Evolutionary conservation across 2,797 vertebrate species (phyloP), one percentile per base, ranked within the genome.

Genomic region (Antennarius maculatus): DNA sequence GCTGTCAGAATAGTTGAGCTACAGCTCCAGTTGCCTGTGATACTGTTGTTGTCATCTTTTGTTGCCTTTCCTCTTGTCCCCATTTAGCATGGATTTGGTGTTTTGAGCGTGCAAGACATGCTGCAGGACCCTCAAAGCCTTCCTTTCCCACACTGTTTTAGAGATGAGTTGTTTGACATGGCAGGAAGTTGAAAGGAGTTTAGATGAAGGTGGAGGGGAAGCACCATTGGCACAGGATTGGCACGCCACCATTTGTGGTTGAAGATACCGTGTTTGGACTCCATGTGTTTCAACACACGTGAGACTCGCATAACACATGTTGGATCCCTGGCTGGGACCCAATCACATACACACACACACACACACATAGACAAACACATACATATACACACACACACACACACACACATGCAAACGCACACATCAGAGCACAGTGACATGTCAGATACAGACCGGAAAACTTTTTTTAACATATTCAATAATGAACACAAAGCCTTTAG

Each of bases 21-120:
- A 71, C 65, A n/a, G 67, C 74, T 58, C 27, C 51, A 69, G 37
- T 74, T 48, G 39, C 74, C 53, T 72, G 57, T 34, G 58, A 77
- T 61, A 61, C 65, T 63, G 50, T 74, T 87, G 66, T 85, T 86
- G 77, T 80, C 81, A 74, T 77, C 55, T 85, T 81, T 85, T 80
- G 66, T 82, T 72, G 64, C 66, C 50, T 84, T 82, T 81, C 77
- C 73, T 81, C 67, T 67, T 23, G 64, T 83, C 72, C 64, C 60
- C 61, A 29, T 84, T 79, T 84, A 78, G 80, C 76, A 67, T 60
- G 47, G 57, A 55, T 70, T 69, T 37, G 27, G 41, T 57, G 68
- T 63, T 34, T 61, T 73, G 60, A 72, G 59, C 23, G 29, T 77
- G 61, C 57, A 29, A 49, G 69, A 46, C 57, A 48, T 67, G 67